Evolutionary conservation across 2,797 vertebrate genomes (phyloP), one percentile per base, ranked within the genome.

Genomic region (Tenualosa ilisha): DNA sequence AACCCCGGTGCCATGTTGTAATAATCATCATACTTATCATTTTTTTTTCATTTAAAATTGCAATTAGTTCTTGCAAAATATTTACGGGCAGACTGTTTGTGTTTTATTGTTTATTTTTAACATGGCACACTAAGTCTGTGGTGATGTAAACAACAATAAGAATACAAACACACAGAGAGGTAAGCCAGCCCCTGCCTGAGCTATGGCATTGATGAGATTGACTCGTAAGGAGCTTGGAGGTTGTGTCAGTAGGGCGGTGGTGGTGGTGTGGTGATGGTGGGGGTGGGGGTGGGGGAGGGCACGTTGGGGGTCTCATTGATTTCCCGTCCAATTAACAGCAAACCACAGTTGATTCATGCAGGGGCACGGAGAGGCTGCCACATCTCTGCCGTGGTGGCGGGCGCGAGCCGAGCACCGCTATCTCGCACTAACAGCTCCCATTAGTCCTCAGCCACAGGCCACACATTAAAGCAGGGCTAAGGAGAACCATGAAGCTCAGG

Each of bases 261-360:
- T 8, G 59, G 59, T 15, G 65, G 26, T 11, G 65, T 37, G 65
- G 20, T 20, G 56, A 0, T 0, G 20, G 8, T 22, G 59, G 20
- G 1, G 31, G 63, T 24, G 24, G 63, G 63, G 63, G 17, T 5
- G 40, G 37, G 1, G 72, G 40, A 17, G 72, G 40, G 17, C 7
- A 17, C 37, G 17, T 46, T 46, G 17, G 72, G 20, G 68, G 72
- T 84, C 61, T 49, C 83, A 89, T 83, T 75, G 87, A 87, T 87
- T 86, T 88, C 11, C 82, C 79, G 81, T 88, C 87, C 65, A 75
- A 79, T 68, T 59, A 59, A 63, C 82, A 81, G 61, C 37, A 68
- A 86, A 86, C 53, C 53, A 54, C 83, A 81, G 86, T 86, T 84
- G 81, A 87, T 82, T 89, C 89, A 88, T 86, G 88, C 85, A 81